Conservation (phyloP, 2,113 vertebrate genomes). For the Dryoscopus gambensis region DNA sequence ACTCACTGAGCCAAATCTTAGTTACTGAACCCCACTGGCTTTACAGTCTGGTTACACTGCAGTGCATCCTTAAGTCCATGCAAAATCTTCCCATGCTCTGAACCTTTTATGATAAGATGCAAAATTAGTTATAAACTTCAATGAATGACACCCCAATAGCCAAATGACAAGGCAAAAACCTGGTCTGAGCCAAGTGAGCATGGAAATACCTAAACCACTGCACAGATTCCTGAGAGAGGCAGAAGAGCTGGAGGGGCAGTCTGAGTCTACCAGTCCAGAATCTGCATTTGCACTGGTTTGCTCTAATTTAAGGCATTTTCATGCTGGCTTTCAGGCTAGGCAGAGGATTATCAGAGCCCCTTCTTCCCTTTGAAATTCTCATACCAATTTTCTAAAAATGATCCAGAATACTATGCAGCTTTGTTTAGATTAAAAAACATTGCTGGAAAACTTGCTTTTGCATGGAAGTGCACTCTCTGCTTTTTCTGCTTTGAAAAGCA, state of each 20-base stretch:
- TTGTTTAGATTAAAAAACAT: background rate
- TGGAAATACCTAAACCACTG: background rate
- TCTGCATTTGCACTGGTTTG: background rate
- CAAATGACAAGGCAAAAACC: background rate
- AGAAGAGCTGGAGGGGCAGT: background rate
- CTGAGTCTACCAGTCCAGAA: background rate
- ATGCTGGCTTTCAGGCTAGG: background rate
- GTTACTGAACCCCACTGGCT: background rate
- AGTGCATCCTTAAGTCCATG: background rate
- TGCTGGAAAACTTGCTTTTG: background rate
- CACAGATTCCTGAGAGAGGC: background rate
- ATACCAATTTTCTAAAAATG: background rate
- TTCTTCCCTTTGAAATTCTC: background rate
- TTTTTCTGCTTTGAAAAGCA: background rate
- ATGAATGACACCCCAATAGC: background rate
- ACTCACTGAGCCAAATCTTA: background rate
- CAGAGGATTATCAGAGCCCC: background rate
- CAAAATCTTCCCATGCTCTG: background rate
- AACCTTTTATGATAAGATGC: fast-evolving
- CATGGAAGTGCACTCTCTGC: background rate
- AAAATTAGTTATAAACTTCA: background rate
- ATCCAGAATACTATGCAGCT: background rate
- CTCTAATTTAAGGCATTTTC: background rate
- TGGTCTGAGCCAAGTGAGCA: background rate
- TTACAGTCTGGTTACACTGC: background rate